Evolutionary conservation across 2,113 vertebrate species (phyloP).

Genomic region (Sterrhoptilus dennistouni): DNA sequence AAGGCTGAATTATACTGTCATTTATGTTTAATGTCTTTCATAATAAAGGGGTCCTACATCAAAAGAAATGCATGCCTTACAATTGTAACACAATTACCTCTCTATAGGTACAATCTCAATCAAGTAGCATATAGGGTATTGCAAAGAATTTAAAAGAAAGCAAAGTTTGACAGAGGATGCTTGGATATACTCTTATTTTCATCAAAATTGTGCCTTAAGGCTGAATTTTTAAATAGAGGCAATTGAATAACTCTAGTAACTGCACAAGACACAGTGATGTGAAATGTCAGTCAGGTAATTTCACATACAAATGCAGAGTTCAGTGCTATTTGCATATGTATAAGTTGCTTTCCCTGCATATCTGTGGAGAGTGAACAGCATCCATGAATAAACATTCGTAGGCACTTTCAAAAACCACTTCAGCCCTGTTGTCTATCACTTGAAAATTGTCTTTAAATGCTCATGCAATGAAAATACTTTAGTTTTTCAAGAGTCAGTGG

Average conservation of each 20-base stretch:
- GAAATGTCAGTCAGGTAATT: slow-evolving; percentile 62
- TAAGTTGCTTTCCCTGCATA: slow-evolving; percentile 35
- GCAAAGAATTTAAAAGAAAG: slow-evolving; percentile 1
- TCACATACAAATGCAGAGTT: slow-evolving; percentile 37
- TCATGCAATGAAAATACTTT: neutral
- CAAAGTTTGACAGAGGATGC: neutral
- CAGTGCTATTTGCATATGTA: slow-evolving; percentile 47
- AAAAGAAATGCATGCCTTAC: neutral
- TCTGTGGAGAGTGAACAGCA: neutral
- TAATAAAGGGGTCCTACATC: neutral
- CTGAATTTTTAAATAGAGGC: slow-evolving; percentile 2
- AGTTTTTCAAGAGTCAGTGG: neutral
- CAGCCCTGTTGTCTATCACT: slow-evolving; percentile 6
- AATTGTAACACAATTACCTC: slow-evolving; percentile 5
- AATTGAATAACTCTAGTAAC: neutral
- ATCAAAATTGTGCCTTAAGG: slow-evolving; percentile 1
- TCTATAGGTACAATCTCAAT: neutral
- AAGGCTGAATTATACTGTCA: neutral
- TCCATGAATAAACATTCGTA: slow-evolving; percentile 55
- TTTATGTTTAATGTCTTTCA: slow-evolving; percentile 25
- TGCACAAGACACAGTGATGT: slow-evolving; percentile 29
- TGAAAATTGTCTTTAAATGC: slow-evolving; percentile 28
- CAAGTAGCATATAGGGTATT: neutral
- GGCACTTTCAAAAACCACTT: slow-evolving; percentile 17
- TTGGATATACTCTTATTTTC: slow-evolving; percentile 19